Base-by-base conservation (phyloP, 2,888 invertebrate species). In the Drosophila stalkeri region DNA sequence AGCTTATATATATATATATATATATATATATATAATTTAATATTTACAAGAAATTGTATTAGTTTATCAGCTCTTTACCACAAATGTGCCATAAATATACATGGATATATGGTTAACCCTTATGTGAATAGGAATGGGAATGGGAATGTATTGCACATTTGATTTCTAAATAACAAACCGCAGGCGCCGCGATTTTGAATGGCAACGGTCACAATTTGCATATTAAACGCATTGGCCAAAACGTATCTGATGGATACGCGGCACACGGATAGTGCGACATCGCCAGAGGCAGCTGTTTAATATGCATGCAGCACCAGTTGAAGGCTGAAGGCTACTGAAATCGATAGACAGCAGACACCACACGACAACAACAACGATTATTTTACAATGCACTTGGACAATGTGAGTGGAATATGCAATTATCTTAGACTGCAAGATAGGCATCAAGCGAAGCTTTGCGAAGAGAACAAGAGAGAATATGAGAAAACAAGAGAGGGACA, bases 251-350 rank as follows among this genome's bases (percentile, higher is more conserved):
- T 69, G 68, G 62, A 74, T 51, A 56, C 62, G 12, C 16, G 35
- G 41, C 47, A 33, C 39, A 41, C 20, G 23, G 41, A 27, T 27
- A 27, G 27, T 27, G 27, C 27, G 27, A 52, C 35, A 57, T 20
- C 47, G 56, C 39, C 27, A 69, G 51, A 16, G 60, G n/a, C 56
- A 55, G 27, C 72, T 79, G 61, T 44, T 87, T 87, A 80, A 75
- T 82, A 87, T 87, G 86, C 90, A 73, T 46, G 62, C 75, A 64
- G 74, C 88, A 64, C 59, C 77, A 86, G 66, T 63, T 84, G 86
- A 74, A 76, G 80, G 84, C 89, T 87, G 89, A 90, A 89, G 89
- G 82, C 90, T 88, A 86, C 85, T 81, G 70, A 74, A 86, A 82
- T 87, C 85, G 63, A 89, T 86, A 86, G 89, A 83, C 86, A 64